Conservation (phyloP, 2,888 invertebrate genomes). For the Alloscopus bannaensis region DNA sequence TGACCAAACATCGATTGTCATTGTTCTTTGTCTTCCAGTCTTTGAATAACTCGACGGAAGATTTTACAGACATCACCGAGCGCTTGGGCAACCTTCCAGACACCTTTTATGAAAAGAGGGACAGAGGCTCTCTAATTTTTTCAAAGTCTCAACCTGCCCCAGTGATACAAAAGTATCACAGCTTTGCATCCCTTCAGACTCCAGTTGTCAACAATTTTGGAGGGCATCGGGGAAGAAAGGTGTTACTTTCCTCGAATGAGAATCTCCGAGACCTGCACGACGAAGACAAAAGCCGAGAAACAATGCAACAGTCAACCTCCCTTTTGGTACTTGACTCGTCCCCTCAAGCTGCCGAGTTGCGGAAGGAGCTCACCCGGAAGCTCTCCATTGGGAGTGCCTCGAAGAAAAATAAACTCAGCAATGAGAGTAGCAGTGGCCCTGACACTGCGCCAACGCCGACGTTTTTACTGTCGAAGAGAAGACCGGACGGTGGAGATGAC, state of each 20-base stretch:
- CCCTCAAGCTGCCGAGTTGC: constrained; percentile 65
- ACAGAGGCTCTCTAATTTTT: constrained; percentile 16
- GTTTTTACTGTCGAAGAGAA: constrained; percentile 44
- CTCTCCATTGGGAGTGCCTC: constrained; percentile 55
- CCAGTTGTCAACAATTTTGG: constrained; percentile 45
- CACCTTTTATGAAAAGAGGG: constrained; percentile 65
- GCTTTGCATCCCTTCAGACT: constrained; percentile 67
- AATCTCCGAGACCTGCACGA: constrained; percentile 28
- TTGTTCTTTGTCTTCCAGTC: constrained; percentile 59
- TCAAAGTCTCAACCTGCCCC: constrained; percentile 36
- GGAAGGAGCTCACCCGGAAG: constrained; percentile 65
- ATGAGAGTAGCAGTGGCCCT: not conserved
- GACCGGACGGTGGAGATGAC: constrained; percentile 30
- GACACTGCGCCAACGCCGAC: constrained; percentile 14
- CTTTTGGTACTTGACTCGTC: constrained; percentile 64
- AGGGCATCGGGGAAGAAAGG: not conserved
- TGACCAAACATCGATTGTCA: constrained; percentile 15
- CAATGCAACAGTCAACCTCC: constrained; percentile 65
- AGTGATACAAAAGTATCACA: constrained; percentile 70
- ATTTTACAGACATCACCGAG: constrained; percentile 64
- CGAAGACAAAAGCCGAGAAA: not conserved
- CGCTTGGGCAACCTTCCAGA: constrained; percentile 63
- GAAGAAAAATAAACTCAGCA: constrained; percentile 22
- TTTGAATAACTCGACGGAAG: constrained; percentile 63
- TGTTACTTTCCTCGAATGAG: constrained; percentile 34